A percentile compares a stretch with the other conserved stretches of the same genome.
Evolutionary conservation across 2,888 invertebrate genomes (phyloP).

Genomic region (Amorpha juglandis): DNA sequence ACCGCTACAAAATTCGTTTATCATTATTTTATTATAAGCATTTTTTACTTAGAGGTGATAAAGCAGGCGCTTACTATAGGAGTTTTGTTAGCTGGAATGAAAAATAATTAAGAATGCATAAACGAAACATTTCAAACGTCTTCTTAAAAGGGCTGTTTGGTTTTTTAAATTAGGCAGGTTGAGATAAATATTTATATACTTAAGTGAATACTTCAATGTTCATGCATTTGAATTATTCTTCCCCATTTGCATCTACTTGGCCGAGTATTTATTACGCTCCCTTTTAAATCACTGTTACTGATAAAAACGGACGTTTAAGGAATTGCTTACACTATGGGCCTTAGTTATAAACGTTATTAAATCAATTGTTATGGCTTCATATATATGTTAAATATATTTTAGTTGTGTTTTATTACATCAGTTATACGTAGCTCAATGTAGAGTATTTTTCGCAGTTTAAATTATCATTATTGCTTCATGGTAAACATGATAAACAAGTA

Average conservation of each 20-base stretch:
- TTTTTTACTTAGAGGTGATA: too few relatives aligned
- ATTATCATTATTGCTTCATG: not conserved
- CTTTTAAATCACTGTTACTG: conserved; percentile 2
- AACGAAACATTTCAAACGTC: not conserved
- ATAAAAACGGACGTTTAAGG: conserved; percentile 4
- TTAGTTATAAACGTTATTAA: too few relatives aligned
- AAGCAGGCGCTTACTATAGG: too few relatives aligned
- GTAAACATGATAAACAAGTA: not conserved
- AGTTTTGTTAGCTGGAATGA: too few relatives aligned
- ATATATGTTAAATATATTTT: too few relatives aligned
- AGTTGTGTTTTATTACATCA: too few relatives aligned
- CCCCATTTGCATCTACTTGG: conserved; percentile 13
- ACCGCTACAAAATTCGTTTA: too few relatives aligned
- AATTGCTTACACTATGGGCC: not conserved
- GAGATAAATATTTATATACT: conserved; percentile 13
- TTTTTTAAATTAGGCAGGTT: not conserved
- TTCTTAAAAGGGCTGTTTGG: not conserved
- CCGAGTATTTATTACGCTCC: conserved; percentile 17
- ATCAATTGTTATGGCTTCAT: too few relatives aligned
- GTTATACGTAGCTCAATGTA: too few relatives aligned
- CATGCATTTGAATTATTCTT: conserved; percentile 16
- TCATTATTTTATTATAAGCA: too few relatives aligned
- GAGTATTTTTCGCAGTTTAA: too few relatives aligned
- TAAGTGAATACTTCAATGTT: conserved; percentile 16
- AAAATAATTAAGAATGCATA: not conserved